Conservation (phyloP, 2,113 vertebrate species). For the Ariopsis seemanni region DNA sequence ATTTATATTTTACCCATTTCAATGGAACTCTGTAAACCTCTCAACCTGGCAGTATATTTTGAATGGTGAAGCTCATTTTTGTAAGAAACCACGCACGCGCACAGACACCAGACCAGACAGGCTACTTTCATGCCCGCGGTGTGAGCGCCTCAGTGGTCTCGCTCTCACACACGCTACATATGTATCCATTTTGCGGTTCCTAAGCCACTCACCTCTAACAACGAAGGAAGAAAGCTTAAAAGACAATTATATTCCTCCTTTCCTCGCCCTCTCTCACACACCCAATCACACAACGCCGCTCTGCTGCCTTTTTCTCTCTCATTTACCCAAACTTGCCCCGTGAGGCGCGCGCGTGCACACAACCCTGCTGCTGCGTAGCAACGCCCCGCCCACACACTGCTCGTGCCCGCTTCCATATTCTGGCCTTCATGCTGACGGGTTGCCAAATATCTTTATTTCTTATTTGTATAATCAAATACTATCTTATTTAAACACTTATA, state of each 20-base stretch:
- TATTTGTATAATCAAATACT: neutral
- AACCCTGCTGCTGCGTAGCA: constrained; percentile 62
- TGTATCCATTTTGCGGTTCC: neutral
- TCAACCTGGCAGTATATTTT: neutral
- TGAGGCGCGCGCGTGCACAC: constrained; percentile 38
- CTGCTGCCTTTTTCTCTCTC: constrained; percentile 48
- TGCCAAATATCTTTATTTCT: neutral
- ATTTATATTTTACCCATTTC: neutral
- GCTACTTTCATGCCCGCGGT: constrained; percentile 12
- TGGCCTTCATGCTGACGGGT: neutral
- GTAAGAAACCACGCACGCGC: constrained; percentile 14
- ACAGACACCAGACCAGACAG: neutral
- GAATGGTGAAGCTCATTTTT: neutral
- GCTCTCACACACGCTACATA: neutral
- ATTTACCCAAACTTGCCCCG: constrained; percentile 62
- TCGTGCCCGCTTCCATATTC: constrained; percentile 42
- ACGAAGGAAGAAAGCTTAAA: neutral
- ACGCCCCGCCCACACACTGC: constrained; percentile 59
- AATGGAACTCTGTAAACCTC: neutral
- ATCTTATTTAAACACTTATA: neutral
- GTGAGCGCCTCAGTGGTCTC: neutral
- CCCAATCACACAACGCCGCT: constrained; percentile 29
- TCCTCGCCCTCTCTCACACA: constrained; percentile 33
- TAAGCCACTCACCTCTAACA: constrained; percentile 42
- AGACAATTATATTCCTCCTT: constrained; percentile 16